phyloP scores from a whole-genome alignment of 2,113 vertebrate genomes.

The Amblyopsis rosae region DNA sequence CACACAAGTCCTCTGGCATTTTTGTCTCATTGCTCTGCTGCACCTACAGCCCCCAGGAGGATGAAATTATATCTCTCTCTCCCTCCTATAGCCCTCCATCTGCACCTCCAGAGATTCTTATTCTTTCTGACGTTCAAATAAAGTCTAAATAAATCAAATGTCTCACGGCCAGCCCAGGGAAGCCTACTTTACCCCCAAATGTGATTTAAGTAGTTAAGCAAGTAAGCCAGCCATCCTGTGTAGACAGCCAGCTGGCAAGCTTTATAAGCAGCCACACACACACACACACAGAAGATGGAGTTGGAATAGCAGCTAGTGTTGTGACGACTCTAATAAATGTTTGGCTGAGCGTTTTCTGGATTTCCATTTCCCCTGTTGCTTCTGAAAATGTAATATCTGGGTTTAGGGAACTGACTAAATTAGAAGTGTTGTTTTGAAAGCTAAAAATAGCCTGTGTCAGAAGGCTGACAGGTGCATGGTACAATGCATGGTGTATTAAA shows the following conservation, averaged over 20 bases:
- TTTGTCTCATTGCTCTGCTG: neutral
- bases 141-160: slow-evolving; percentile 1
- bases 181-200: neutral
- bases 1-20: neutral
- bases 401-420: too few relatives aligned
- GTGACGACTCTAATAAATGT: neutral
- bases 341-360: neutral
- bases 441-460: too few relatives aligned
- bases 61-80: neutral
- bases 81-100: neutral
- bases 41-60: neutral
- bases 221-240: neutral
- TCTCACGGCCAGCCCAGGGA: neutral
- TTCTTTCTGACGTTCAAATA: neutral
- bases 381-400: too few relatives aligned
- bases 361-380: neutral
- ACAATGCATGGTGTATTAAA: too few relatives aligned
- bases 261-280: neutral
- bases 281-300: neutral
- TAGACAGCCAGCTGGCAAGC: slow-evolving; percentile 1
- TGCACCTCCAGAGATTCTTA: neutral
- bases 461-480: too few relatives aligned
- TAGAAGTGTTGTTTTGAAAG: too few relatives aligned
- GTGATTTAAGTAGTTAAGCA: neutral
- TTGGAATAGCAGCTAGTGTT: neutral